These are phyloP conservation scores for Quadroppia sp. DNA, from an alignment of 2,888 invertebrate species.

Conservation along the genomic window DNA sequence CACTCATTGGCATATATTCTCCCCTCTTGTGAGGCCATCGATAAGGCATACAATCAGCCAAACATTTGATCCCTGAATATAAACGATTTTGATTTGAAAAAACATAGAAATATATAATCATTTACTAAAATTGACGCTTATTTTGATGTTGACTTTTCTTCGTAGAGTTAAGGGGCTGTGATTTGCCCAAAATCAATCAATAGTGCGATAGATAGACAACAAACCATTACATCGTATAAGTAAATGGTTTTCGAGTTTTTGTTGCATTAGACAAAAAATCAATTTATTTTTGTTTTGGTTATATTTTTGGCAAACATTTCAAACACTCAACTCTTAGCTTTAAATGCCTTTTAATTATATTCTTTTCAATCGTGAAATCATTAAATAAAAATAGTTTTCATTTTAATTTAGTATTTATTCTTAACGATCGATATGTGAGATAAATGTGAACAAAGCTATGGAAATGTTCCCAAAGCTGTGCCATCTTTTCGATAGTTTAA, in stretches of 20 bases:
- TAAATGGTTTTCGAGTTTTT: neutral
- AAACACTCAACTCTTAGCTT: neutral
- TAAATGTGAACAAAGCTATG: neutral
- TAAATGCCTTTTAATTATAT: neutral
- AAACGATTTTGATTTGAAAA: conserved; percentile 29
- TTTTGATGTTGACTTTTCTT: conserved; percentile 11
- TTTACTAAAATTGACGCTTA: neutral
- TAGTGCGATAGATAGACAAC: neutral
- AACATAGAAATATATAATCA: conserved; percentile 31
- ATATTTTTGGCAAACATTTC: neutral
- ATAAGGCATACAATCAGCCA: neutral
- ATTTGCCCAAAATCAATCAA: conserved; percentile 3
- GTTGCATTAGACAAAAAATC: neutral
- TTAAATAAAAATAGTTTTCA: neutral
- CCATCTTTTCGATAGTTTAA: conserved; percentile 12
- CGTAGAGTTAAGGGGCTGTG: neutral
- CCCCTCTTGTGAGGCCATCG: conserved; percentile 9
- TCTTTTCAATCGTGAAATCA: neutral
- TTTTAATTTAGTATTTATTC: neutral
- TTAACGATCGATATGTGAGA: neutral
- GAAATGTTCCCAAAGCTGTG: neutral
- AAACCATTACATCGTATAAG: neutral
- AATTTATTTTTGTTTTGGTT: neutral
- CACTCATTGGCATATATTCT: neutral
- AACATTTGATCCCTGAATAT: conserved; percentile 22